Evolutionary conservation across 2,888 invertebrate genomes (phyloP).

Genomic region (Neelides folsomi): DNA sequence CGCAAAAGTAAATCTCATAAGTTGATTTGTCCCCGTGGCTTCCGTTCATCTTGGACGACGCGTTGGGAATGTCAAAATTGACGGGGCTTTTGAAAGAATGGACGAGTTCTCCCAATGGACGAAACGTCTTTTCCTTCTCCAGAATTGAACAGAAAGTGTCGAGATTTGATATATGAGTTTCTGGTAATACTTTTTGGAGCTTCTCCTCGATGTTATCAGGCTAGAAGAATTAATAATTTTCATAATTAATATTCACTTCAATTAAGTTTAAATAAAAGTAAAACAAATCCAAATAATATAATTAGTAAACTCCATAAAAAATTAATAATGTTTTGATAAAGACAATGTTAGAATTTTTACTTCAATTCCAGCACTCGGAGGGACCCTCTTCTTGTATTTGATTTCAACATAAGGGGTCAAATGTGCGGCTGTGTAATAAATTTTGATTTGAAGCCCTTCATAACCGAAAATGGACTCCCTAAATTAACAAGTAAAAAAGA

Average conservation of each 20-base stretch:
- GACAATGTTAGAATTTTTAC: slow-evolving; percentile 30
- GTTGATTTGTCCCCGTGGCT: slow-evolving; percentile 19
- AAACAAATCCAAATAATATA: background rate
- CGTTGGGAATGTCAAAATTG: background rate
- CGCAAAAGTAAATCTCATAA: slow-evolving; percentile 71
- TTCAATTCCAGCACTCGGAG: slow-evolving; percentile 39
- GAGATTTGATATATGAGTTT: slow-evolving; percentile 55
- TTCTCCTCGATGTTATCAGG: slow-evolving; percentile 62
- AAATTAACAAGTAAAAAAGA: slow-evolving; percentile 32
- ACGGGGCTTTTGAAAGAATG: slow-evolving; percentile 43
- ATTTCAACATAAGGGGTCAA: slow-evolving; percentile 67
- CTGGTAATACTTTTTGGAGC: slow-evolving; percentile 54
- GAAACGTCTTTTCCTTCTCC: slow-evolving; percentile 57
- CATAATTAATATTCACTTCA: too few species aligned
- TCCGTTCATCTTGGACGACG: background rate
- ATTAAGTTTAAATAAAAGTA: background rate
- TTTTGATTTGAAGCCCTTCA: slow-evolving; percentile 59
- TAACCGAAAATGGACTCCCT: slow-evolving; percentile 90
- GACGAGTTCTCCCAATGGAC: slow-evolving; percentile 58
- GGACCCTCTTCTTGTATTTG: slow-evolving; percentile 42
- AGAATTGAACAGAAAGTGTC: slow-evolving; percentile 57
- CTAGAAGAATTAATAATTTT: slow-evolving; percentile 39
- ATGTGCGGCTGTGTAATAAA: slow-evolving; percentile 68
- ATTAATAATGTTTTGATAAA: too few species aligned
- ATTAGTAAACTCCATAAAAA: background rate